Base-by-base conservation (phyloP, 2,797 vertebrate species). In the Semaprochilodus insignis region DNA sequence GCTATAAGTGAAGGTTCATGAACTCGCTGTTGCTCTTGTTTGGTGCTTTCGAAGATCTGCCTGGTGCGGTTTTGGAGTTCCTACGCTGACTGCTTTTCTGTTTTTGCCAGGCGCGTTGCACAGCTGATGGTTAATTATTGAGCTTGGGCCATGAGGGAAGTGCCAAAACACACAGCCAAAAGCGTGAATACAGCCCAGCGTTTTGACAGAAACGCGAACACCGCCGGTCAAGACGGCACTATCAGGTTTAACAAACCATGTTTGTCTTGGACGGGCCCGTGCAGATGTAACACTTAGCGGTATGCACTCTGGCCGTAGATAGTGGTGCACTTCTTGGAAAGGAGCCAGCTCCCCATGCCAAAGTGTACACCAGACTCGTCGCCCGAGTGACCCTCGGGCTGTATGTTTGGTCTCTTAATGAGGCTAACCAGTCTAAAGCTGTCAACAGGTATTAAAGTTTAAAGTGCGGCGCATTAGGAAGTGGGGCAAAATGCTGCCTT, bases 281-380 rank as follows among this genome's bases (percentile, higher is more conserved):
- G 40, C 48, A 6, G 7, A 62, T 34, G 34, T 10, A n/a, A 23
- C 59, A 62, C 54, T 7, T 57, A 23, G 14, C 13, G 11, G 31
- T 55, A 65, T 54, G 69, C 27, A 23, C 14, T 67, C 51, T 74
- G 66, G 55, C n/a, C 8, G n/a, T 74, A 51, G 48, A 62, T 62
- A 27, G 23, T 25, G 10, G 21, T 54, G 54, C 54, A 27, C 16
- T 71, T 25, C 40, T 15, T 76, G 57, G 51, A 55, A 75, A 13
- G 3, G 52, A 55, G 44, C 63, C 76, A 74, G 31, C 27, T 14
- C 0, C 57, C 19, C 40, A 8, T 55, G 51, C 59, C 11, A 17
- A 74, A 63, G 31, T 63, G 44, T 70, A 51, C 77, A 8, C 52
- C 52, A 59, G 55, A 80, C n/a, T 55, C 34, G 36, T 19, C 44